Evolutionary conservation across 1,140 invertebrate genomes (phyloP).

Genomic region (Polyergus mexicanus): DNA sequence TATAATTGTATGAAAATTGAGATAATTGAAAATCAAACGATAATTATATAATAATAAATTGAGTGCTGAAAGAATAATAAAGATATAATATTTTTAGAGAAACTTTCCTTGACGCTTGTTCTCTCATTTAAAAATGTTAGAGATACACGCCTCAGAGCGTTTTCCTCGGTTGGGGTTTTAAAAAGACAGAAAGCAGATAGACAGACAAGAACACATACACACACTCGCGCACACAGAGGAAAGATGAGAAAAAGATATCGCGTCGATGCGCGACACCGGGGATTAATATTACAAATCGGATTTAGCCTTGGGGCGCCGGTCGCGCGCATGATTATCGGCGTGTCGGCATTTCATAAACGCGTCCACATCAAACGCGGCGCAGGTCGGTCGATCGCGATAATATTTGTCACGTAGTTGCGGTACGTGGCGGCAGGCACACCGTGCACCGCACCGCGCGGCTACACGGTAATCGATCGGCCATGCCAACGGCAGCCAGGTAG

Average conservation of each 20-base stretch:
- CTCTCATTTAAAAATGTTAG: no score
- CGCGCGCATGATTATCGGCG: conserved; percentile 75
- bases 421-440: conserved; percentile 68
- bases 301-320: conserved; percentile 74
- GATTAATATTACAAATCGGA: conserved; percentile 77
- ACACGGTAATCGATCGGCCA: conserved; percentile 74
- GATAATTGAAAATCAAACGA: no score
- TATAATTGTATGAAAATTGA: no score
- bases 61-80: no score
- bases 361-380: conserved; percentile 77
- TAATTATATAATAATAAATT: no score
- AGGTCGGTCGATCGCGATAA: conserved; percentile 76
- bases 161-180: not conserved
- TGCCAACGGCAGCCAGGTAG: conserved; percentile 53
- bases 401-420: conserved; percentile 79
- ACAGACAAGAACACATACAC: not conserved
- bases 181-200: conserved; percentile 19
- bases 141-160: no score
- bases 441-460: conserved; percentile 67
- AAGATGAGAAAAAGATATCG: conserved; percentile 45
- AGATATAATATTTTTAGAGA: no score
- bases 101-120: no score
- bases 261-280: conserved; percentile 32
- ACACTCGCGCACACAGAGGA: not conserved
- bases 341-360: conserved; percentile 78